A percentile compares a stretch with the other conserved stretches of the same genome.
These are phyloP conservation scores for Tuberolachnus salignus DNA, from an alignment of 2,888 invertebrate species.

Conservation along the genomic window DNA sequence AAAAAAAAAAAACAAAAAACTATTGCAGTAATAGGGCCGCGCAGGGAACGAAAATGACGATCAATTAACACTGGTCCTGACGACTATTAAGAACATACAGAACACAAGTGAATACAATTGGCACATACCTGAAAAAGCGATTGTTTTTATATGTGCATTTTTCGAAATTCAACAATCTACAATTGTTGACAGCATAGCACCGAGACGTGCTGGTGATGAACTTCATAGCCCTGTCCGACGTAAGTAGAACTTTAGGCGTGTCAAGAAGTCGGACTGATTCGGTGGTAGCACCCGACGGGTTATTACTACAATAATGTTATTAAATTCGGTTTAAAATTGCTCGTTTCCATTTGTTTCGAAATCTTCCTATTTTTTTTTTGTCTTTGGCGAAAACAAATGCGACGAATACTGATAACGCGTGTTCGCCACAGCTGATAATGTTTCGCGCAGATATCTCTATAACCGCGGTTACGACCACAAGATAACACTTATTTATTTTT, in stretches of 20 bases:
- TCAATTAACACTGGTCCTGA: too few relatives aligned
- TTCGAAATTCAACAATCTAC: constrained; percentile 31
- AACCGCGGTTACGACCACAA: too few relatives aligned
- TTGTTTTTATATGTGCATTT: constrained; percentile 9
- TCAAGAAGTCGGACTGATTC: neutral
- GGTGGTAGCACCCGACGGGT: neutral
- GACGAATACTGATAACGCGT: constrained; percentile 26
- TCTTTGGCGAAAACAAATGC: constrained; percentile 44
- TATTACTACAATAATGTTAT: neutral
- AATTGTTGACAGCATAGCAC: constrained; percentile 1
- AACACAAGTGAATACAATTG: neutral
- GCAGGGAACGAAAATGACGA: too few relatives aligned
- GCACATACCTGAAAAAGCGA: constrained; percentile 40
- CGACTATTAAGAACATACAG: too few relatives aligned
- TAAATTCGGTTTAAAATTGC: neutral
- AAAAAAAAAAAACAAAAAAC: neutral
- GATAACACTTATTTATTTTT: too few relatives aligned
- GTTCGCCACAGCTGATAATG: constrained; percentile 41
- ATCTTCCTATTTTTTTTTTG: too few relatives aligned
- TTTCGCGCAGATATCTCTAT: neutral
- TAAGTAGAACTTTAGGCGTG: neutral
- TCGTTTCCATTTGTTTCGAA: constrained; percentile 10
- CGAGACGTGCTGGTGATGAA: constrained; percentile 31
- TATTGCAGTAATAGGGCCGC: neutral
- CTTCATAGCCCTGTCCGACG: constrained; percentile 12